A percentile compares a stretch with the other conserved stretches of the same genome.
These are phyloP conservation scores for Megamerina dolium DNA, from an alignment of 2,888 invertebrate genomes.

Conservation along the genomic window DNA sequence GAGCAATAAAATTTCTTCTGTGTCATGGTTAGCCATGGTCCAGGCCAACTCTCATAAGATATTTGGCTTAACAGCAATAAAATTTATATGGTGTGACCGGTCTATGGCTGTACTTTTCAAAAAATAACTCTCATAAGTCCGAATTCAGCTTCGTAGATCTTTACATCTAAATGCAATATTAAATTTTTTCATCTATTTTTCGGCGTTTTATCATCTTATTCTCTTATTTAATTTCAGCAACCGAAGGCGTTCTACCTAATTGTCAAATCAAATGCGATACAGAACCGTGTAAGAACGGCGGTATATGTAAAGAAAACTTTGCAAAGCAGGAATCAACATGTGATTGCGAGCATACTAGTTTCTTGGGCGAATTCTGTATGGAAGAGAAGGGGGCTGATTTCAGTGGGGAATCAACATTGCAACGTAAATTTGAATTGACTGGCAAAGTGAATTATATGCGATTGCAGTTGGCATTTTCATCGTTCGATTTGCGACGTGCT, in stretches of 20 bases:
- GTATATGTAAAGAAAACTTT: conserved; percentile 84
- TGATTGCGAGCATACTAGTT: conserved; percentile 83
- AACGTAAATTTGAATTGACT: conserved; percentile 67
- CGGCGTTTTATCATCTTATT: not conserved
- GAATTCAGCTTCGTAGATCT: too few relatives aligned
- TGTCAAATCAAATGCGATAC: conserved; percentile 87
- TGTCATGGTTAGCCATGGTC: too few relatives aligned
- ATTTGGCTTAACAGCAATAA: too few relatives aligned
- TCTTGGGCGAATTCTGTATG: conserved; percentile 80
- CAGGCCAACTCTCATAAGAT: too few relatives aligned
- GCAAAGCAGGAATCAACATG: conserved; percentile 78
- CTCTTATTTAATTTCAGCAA: conserved; percentile 44
- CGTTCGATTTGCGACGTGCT: conserved; percentile 69
- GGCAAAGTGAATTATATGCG: conserved; percentile 68
- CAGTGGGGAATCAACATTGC: conserved; percentile 77
- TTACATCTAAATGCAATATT: too few relatives aligned
- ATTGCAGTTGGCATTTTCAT: conserved; percentile 81
- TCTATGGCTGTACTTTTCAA: too few relatives aligned
- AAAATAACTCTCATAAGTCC: too few relatives aligned
- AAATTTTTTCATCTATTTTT: too few relatives aligned
- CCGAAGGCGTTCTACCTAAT: conserved; percentile 67
- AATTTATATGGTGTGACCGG: too few relatives aligned
- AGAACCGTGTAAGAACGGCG: conserved; percentile 81
- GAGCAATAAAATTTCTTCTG: too few relatives aligned
- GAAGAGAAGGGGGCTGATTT: conserved; percentile 89